Evolutionary conservation across 2,888 invertebrate species (phyloP), one percentile per base, ranked within the genome.

Genomic region (Harpalus rufipes): DNA sequence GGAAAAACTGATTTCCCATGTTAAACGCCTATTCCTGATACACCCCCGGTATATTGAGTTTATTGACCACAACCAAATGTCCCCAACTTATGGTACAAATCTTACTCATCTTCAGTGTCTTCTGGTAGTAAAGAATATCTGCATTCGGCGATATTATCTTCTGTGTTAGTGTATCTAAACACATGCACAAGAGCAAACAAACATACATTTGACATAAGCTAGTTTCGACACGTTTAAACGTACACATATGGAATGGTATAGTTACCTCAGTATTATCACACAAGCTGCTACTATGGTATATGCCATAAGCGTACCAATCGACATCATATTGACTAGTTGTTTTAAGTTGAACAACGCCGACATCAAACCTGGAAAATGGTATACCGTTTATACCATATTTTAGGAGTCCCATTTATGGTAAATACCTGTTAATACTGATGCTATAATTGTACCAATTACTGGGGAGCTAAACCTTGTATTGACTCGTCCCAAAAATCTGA

Each of bases 211-310:
- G 3, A 32, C 32, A 51, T 51, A 51, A 51, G 44, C 44, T 0
- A 51, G 10, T 5, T 51, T 51, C 1, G 12, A 12, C 44, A 12
- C 3, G 44, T 12, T 32, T 51, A 2, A 21, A 8, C 25, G 25
- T 63, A n/a, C 12, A 59, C 59, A n/a, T 59, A 1, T 59, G 2
- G 6, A 65, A 21, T 8, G 85, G 88, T 93, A 65, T 10, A 21
- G 85, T 88, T 93, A 96, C 91, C 96, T 93, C 85, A 96, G 91
- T 85, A 96, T 92, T 56, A 96, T 92, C 0, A 96, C 95, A 88
- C 95, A 94, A 44, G 94, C 94, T 44, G 96, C 95, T 7, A 96
- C 96, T 88, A 96, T 95, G 0, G 95, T 95, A 89, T 96, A 96
- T 10, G 95, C 95, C 86, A 95, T 90, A 14, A 95, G 90, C 6